These are phyloP conservation scores for Eilema sororculum DNA, from an alignment of 2,888 invertebrate species.

Conservation along the genomic window DNA sequence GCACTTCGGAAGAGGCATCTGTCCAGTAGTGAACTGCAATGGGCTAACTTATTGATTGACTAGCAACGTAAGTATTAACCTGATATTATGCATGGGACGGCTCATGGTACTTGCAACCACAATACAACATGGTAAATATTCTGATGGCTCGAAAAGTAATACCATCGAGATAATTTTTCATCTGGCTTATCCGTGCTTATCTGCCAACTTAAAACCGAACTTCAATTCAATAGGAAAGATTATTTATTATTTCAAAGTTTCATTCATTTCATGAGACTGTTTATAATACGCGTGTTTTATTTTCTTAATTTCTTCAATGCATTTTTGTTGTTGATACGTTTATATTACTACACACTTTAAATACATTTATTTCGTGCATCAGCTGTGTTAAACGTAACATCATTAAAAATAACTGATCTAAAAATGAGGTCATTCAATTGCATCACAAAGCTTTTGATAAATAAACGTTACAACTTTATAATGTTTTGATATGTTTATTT, in stretches of 20 bases:
- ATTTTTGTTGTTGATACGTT: neutral
- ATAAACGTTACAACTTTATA: slow-evolving; percentile 17
- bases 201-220: neutral
- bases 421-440: slow-evolving; percentile 18
- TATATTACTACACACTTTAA: neutral
- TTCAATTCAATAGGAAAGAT: too few species aligned
- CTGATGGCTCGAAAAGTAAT: too few species aligned
- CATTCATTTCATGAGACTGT: neutral
- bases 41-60: too few species aligned
- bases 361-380: slow-evolving; percentile 7
- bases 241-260: neutral
- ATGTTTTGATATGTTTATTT: slow-evolving; percentile 20
- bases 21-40: too few species aligned
- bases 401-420: neutral
- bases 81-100: too few species aligned
- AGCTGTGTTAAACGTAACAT: neutral
- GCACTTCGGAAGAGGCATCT: too few species aligned
- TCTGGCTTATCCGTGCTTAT: neutral
- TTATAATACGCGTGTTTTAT: neutral
- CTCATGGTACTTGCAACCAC: too few species aligned
- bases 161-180: neutral
- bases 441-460: slow-evolving; percentile 10
- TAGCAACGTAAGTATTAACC: too few species aligned
- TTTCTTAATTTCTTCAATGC: neutral
- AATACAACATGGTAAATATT: too few species aligned